Evolutionary conservation across 2,888 invertebrate genomes (phyloP), one percentile per base, ranked within the genome.

Genomic region (Caenorhabditis sp.): DNA sequence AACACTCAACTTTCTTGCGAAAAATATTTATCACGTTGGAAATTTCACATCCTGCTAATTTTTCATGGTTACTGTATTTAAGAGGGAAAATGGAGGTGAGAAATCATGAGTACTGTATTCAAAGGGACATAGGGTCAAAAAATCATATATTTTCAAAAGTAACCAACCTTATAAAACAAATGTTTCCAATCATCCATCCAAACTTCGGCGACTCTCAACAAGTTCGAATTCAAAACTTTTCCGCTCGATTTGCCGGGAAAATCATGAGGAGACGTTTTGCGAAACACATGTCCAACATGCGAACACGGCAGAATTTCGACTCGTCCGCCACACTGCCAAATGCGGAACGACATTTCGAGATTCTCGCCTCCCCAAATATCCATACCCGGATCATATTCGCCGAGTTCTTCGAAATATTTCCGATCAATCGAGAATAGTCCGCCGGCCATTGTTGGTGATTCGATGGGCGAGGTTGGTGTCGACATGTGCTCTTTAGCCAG

Each of bases 281-380:
- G 87, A 87, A 78, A 88, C 87, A 73, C 84, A 85, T 14, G 79
- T 87, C 1, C 87, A 86, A 3, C 84, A 85, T 87, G 27, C 27
- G 85, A 86, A 61, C 84, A 87, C 5, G 88, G 88, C 21, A 87
- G 66, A 43, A 88, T 88, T 60, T 88, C 88, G 6, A 88, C 79
- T 8, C 84, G 77, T 6, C 88, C 88, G 10, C 88, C 88, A 74
- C 88, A 88, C 66, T 86, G 85, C 88, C 88, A 88, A 26, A 88
- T 83, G 85, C 97, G 91, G 89, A 97, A 96, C 0, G 97, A 97
- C 88, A 99, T 91, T 89, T 99, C 97, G 43, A 99, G 91, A 89
- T 99, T 99, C 89, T 99, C 97, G 0, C 95, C 97, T 4, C 99
- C 97, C 97, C 97, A 99, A 72, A 97, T 95, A 82, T 92, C 91